Conservation (phyloP, 2,888 invertebrate genomes). For the Amphipoea lucens region DNA sequence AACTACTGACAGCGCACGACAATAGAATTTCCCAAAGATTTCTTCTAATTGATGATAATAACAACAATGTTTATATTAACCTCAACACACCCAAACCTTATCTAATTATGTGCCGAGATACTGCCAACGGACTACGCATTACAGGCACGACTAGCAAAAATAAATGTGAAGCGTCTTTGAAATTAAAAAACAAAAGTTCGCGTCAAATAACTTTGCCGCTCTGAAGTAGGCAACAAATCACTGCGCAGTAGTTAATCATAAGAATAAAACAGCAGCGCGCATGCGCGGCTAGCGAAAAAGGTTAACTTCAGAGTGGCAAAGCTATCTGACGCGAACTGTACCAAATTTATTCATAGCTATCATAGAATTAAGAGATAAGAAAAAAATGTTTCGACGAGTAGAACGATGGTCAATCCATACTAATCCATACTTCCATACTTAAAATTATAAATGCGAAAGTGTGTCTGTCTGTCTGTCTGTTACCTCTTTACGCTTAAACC, state of each 20-base stretch:
- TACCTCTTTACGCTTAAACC: no score
- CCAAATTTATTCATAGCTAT: constrained; percentile 7
- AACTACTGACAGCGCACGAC: neutral
- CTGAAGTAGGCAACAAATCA: no score
- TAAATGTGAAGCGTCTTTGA: neutral
- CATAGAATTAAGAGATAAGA: constrained; percentile 7
- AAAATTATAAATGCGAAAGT: no score
- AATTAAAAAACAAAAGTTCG: neutral
- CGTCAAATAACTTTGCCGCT: no score
- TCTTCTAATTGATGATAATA: neutral
- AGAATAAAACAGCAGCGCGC: no score
- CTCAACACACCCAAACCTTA: neutral
- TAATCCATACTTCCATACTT: no score
- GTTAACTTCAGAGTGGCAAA: no score
- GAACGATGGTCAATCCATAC: neutral
- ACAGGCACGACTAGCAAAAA: neutral
- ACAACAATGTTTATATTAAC: constrained; percentile 22
- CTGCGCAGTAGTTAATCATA: no score
- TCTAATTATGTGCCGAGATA: neutral
- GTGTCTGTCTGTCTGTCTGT: no score
- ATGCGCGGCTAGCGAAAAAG: no score
- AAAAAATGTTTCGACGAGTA: neutral
- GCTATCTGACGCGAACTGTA: no score
- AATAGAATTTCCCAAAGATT: neutral
- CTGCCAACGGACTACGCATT: neutral